Percentiles rank a stretch among this genome's conserved stretches.
Evolutionary conservation across 64 coral and sea anemone genomes (phyloP).

Genomic region (Anthopleura sola): DNA sequence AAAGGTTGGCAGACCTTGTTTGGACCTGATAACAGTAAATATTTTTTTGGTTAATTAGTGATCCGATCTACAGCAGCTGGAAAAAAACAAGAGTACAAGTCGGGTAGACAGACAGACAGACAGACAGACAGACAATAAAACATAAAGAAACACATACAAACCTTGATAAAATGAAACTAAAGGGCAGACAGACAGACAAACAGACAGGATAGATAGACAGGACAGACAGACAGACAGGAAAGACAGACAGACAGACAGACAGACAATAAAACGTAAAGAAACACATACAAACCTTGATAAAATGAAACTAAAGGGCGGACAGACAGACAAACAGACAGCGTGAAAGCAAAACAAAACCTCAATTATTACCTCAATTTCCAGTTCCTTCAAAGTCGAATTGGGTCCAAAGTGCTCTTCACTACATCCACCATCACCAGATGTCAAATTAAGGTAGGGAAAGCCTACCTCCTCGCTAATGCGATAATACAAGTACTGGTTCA

Average conservation of each 20-base stretch:
- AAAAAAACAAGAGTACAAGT: too few relatives aligned
- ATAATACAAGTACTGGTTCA: slow-evolving; percentile 46
- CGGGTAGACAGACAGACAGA: too few relatives aligned
- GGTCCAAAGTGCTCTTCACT: slow-evolving; percentile 17
- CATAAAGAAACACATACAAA: too few relatives aligned
- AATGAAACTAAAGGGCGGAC: neutral
- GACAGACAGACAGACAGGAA: too few relatives aligned
- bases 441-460: slow-evolving; percentile 54
- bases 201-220: too few relatives aligned
- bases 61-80: too few relatives aligned
- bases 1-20: neutral
- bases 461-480: slow-evolving; percentile 62
- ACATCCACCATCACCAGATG: slow-evolving; percentile 20
- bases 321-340: neutral
- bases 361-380: slow-evolving; percentile 35
- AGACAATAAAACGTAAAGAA: too few relatives aligned
- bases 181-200: neutral
- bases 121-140: too few relatives aligned
- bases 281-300: too few relatives aligned
- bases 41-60: neutral
- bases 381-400: slow-evolving; percentile 18
- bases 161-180: too few relatives aligned
- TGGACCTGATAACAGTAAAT: neutral
- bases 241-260: too few relatives aligned
- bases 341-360: neutral